Base-by-base conservation (phyloP, 2,888 invertebrate species). In the Lasioglossum morio region DNA sequence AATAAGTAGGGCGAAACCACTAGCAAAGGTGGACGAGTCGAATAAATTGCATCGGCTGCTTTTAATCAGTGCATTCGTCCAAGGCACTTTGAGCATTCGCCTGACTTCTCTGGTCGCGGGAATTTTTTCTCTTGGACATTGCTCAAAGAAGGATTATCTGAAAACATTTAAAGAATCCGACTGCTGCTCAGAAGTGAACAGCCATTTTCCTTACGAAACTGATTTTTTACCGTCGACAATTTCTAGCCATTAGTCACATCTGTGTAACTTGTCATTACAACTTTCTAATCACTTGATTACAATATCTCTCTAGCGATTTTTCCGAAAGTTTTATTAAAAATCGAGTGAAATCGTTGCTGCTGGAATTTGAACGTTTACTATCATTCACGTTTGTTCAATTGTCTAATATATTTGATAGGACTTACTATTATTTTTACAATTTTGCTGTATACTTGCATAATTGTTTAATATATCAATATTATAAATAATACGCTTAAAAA, bases 1-100 rank as follows among this genome's bases (percentile, higher is more conserved):
- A 69, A 69, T 37, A 69, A 69, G 69, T 69, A 37, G 69, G 69
- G 23, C 37, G 69, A 69, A 69, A 69, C 69, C 69, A 69, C 69
- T 69, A 4, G 34, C 10, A 37, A 69, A 69, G 69, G 34, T 69
- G 69, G 69, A 69, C 69, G 37, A 69, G 23, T 69, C 37, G 69
- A 37, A 69, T 69, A 69, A 69, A 69, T 69, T 69, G 69, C 69
- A 69, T 69, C 69, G 69, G 34, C 69, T 23, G 34, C 69, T 69
- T 69, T 69, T 69, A 69, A 69, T 69, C 69, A 69, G 69, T 69
- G 34, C 69, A 69, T 23, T 69, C 69, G 23, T 19, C 37, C 12
- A 69, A 37, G 69, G 69, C 12, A 69, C 69, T 69, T 69, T 69
- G 69, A 69, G 4, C 34, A 69, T 69, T 69, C 23, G 69, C 69